Conservation (phyloP, 2,113 vertebrate species). For the Oenanthe oenanthe region DNA sequence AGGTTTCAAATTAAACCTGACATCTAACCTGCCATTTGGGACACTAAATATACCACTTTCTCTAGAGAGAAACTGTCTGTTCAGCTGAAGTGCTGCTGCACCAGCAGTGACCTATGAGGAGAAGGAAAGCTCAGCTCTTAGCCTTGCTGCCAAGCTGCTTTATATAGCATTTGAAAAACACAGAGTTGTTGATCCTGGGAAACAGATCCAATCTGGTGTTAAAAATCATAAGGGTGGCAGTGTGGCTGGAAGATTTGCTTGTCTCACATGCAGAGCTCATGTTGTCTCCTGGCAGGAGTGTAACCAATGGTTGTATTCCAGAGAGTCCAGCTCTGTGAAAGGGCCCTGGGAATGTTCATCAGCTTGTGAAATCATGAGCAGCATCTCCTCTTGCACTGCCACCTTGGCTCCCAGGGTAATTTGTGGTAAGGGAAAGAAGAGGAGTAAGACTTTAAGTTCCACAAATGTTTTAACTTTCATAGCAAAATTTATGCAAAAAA, state of each 20-base stretch:
- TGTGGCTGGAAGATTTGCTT: neutral
- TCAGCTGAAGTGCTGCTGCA: neutral
- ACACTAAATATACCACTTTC: neutral
- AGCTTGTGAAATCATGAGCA: neutral
- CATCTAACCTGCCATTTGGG: conserved; percentile 4
- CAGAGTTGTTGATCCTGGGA: neutral
- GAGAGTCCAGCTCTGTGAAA: neutral
- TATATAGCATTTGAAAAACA: neutral
- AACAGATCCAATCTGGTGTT: neutral
- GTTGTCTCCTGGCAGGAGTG: neutral
- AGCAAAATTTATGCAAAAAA: neutral
- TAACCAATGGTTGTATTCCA: neutral
- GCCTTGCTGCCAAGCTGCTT: neutral
- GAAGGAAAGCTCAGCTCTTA: neutral
- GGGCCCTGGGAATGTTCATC: neutral
- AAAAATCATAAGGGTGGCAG: neutral
- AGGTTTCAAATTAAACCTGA: conserved; percentile 41
- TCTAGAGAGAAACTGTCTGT: neutral
- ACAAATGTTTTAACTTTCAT: neutral
- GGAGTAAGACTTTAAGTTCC: neutral
- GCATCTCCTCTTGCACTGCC: neutral
- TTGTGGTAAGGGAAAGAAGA: neutral
- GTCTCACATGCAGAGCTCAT: neutral
- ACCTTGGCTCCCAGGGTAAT: neutral
- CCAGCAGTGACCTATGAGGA: neutral